phyloP scores from a whole-genome alignment of 1,140 invertebrate genomes.

The Drosophila asahinai region DNA sequence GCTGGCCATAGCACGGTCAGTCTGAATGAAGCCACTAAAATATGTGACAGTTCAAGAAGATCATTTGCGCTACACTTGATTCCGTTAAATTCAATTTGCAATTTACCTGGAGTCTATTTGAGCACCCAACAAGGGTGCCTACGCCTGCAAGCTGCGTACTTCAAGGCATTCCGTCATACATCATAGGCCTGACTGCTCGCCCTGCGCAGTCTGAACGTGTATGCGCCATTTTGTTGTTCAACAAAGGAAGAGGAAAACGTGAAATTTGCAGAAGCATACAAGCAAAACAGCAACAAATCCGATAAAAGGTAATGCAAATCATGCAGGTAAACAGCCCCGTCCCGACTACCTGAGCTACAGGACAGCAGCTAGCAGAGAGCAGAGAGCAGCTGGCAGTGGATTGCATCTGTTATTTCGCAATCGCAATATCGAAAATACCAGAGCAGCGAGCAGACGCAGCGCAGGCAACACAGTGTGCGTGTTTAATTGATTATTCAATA shows the following conservation, averaged over 20 bases:
- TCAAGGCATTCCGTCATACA: not conserved
- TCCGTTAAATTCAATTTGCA: not conserved
- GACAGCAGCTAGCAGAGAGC: not conserved
- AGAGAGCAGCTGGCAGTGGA: conserved; percentile 14
- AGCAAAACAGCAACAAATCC: conserved; percentile 48
- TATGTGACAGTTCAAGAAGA: not conserved
- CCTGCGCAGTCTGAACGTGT: conserved; percentile 48
- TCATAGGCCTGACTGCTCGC: not conserved
- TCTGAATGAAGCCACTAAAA: conserved; percentile 10
- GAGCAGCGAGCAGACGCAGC: conserved; percentile 42
- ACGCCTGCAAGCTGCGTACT: no score
- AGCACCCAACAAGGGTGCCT: not conserved
- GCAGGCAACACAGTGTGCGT: conserved; percentile 47
- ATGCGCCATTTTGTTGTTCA: conserved; percentile 59
- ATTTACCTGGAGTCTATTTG: not conserved
- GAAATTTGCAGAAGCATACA: conserved; percentile 46
- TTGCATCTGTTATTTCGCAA: conserved; percentile 38
- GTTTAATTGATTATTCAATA: conserved; percentile 83
- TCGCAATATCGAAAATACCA: conserved; percentile 66
- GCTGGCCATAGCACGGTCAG: not conserved
- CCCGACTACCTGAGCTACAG: not conserved
- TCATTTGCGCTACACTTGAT: not conserved
- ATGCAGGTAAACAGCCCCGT: conserved; percentile 17
- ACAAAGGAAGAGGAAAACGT: conserved; percentile 75
- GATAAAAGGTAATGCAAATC: conserved; percentile 71